A percentile compares a stretch with the other conserved stretches of the same genome.
Evolutionary conservation across 2,888 invertebrate genomes (phyloP).

Genomic region (Acleris emargana): DNA sequence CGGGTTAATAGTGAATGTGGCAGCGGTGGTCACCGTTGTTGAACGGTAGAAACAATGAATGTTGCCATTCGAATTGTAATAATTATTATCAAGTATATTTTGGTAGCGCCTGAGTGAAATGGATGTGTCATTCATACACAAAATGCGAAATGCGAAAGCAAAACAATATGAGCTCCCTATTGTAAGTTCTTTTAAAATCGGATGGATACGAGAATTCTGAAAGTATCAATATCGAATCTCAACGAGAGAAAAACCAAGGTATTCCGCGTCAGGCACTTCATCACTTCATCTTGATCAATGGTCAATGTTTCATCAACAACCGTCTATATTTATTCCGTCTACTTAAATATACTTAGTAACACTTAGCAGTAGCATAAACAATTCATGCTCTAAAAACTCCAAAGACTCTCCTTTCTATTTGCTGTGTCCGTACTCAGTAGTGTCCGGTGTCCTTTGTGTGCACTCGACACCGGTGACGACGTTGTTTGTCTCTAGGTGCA

Average conservation of each 20-base stretch:
- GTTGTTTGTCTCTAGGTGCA: slow-evolving; percentile 18
- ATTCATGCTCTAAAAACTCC: slow-evolving; percentile 46
- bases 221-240: no score
- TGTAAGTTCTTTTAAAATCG: no score
- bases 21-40: slow-evolving; percentile 15
- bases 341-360: background rate
- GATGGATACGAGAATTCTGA: no score
- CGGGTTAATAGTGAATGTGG: slow-evolving; percentile 42
- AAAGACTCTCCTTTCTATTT: slow-evolving; percentile 42
- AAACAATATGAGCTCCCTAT: no score
- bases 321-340: no score
- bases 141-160: background rate
- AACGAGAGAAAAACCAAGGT: no score
- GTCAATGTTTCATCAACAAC: no score
- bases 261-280: no score
- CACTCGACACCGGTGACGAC: slow-evolving; percentile 42
- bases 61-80: slow-evolving; percentile 2
- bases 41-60: slow-evolving; percentile 5
- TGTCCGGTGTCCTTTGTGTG: slow-evolving; percentile 52
- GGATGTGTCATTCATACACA: background rate
- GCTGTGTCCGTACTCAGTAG: slow-evolving; percentile 41
- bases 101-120: no score
- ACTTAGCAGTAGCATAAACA: slow-evolving; percentile 16
- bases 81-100: no score
- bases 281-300: no score